Evolutionary conservation across 2,888 invertebrate genomes (phyloP).

Genomic region (Anagyrus pseudococci): DNA sequence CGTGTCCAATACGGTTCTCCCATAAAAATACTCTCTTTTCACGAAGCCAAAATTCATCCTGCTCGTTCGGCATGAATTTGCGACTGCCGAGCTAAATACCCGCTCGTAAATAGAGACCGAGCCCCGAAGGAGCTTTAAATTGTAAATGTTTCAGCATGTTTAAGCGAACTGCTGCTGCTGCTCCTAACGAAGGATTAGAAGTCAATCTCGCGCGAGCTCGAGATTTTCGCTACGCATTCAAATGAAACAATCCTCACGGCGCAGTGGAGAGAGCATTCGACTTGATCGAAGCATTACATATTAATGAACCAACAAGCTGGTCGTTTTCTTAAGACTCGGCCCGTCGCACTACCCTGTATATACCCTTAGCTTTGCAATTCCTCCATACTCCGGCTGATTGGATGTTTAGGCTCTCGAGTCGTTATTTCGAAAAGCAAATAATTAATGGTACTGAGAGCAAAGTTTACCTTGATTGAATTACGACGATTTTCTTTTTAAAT

Average conservation of each 20-base stretch:
- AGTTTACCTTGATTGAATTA: too few relatives aligned
- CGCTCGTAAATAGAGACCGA: too few relatives aligned
- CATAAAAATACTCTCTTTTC: too few relatives aligned
- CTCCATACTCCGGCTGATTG: conserved; percentile 16
- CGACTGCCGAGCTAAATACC: too few relatives aligned
- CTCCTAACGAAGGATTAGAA: conserved; percentile 22
- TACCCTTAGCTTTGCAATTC: conserved; percentile 21
- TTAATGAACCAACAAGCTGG: conserved; percentile 36
- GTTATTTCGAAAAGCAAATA: too few relatives aligned
- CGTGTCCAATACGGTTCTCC: too few relatives aligned
- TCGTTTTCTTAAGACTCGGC: conserved; percentile 28
- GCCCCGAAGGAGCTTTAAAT: too few relatives aligned
- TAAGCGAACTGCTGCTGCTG: conserved; percentile 12
- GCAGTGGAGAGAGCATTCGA: conserved; percentile 32
- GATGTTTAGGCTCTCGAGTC: neutral
- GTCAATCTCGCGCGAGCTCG: conserved; percentile 16
- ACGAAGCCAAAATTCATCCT: too few relatives aligned
- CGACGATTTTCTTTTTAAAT: too few relatives aligned
- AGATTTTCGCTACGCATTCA: conserved; percentile 26
- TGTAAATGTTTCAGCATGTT: conserved; percentile 20
- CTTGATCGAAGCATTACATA: conserved; percentile 37
- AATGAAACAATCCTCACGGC: conserved; percentile 31
- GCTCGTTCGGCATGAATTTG: too few relatives aligned
- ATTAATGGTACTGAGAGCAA: too few relatives aligned
- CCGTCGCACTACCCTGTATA: too few relatives aligned